Base-by-base conservation (phyloP, 1,140 invertebrate species). In the Neomicropteryx cornuta region DNA sequence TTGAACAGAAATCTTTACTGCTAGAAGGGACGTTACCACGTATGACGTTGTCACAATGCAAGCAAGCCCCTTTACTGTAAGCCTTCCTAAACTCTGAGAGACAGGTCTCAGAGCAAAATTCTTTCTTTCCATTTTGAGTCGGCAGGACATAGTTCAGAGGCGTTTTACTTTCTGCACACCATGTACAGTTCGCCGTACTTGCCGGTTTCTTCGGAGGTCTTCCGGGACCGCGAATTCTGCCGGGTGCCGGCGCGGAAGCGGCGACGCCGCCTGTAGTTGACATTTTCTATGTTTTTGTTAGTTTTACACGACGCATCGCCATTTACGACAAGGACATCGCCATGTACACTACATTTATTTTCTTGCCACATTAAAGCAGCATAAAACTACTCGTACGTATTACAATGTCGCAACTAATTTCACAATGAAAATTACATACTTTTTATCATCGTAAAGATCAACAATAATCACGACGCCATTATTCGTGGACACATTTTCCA, bases 101-200 rank as follows among this genome's bases (percentile, higher is more conserved):
- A 63, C 89, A 94, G 14, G 77, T 83, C 59, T 88, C 83, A 0
- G 87, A 91, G 63, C 89, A 94, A 58, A 94, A 93, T 55, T 92
- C 87, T 55, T 90, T 90, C 54, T 90, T 90, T 8, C 86, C 85
- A 60, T 87, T 79, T 52, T 83, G 83, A 0, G 85, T 88, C 4
- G 87, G 87, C 33, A 89, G 63, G 28, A 91, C 83, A 63, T 87
- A 92, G 50, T 86, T 87, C 14, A 91, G 56, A 1, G 81, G 77
- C 32, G 79, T 75, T 61, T 86, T 88, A 29, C 75, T 76, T 58
- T 89, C 84, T 19, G 76, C 80, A 56, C 88, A 91, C 87, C 86
- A 89, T 2, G 83, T 85, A 59, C 87, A 91, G 14, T 33, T 38
- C 23, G 13, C 13, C 13, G 72, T 76, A n/a, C n/a, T n/a, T 11